phyloP scores from a whole-genome alignment of 2,888 invertebrate species.

The Vesta saturnalis region DNA sequence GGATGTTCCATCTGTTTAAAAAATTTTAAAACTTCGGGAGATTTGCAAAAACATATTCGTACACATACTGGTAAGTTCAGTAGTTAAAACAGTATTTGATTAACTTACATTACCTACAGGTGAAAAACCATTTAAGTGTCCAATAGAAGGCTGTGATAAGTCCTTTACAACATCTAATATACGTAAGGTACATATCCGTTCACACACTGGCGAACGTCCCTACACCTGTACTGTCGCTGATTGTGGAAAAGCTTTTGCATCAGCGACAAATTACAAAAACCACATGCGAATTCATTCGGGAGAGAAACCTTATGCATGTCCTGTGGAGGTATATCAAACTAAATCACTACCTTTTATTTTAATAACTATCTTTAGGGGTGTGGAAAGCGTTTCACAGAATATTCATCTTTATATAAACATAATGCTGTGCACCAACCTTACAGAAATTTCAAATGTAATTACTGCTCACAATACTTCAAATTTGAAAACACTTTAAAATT shows the following conservation, averaged over 20 bases:
- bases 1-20: slow-evolving; percentile 54
- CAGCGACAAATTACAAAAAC: slow-evolving; percentile 75
- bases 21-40: slow-evolving; percentile 59
- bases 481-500: slow-evolving; percentile 70
- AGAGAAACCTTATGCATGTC: slow-evolving; percentile 73
- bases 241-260: slow-evolving; percentile 73
- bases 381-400: slow-evolving; percentile 74
- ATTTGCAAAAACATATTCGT: slow-evolving; percentile 58
- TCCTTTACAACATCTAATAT: slow-evolving; percentile 77
- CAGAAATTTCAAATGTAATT: slow-evolving; percentile 68
- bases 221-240: slow-evolving; percentile 68
- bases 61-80: slow-evolving; percentile 58
- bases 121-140: slow-evolving; percentile 66
- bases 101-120: slow-evolving; percentile 48
- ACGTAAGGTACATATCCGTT: slow-evolving; percentile 72
- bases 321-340: slow-evolving; percentile 58
- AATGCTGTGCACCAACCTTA: slow-evolving; percentile 70
- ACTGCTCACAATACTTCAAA: slow-evolving; percentile 69
- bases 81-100: neutral
- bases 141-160: slow-evolving; percentile 68
- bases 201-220: slow-evolving; percentile 75
- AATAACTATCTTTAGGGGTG: slow-evolving; percentile 62
- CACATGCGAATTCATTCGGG: slow-evolving; percentile 75
- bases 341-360: neutral
- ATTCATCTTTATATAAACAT: slow-evolving; percentile 75